Conservation (phyloP, 1,140 invertebrate species). For the Megalonaias nervosa region DNA sequence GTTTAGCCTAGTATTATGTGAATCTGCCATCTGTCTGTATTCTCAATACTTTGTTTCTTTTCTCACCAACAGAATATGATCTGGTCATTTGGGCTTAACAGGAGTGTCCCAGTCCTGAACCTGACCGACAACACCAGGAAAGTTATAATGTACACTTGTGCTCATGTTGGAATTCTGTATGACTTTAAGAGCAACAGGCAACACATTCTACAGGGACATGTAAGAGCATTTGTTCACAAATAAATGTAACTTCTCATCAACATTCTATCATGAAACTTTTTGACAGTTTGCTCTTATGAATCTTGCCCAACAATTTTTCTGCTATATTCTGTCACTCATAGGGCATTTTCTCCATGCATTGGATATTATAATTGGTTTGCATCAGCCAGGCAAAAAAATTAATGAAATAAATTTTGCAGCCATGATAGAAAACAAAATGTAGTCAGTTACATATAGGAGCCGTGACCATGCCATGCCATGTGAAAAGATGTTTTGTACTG, state of each 20-base stretch:
- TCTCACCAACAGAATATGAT: constrained; percentile 65
- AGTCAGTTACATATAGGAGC: too few relatives aligned
- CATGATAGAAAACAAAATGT: too few relatives aligned
- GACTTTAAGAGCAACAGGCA: constrained; percentile 70
- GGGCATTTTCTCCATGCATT: too few relatives aligned
- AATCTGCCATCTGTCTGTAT: neutral
- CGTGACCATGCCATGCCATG: too few relatives aligned
- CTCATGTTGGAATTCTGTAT: constrained; percentile 70
- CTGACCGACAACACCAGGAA: constrained; percentile 64
- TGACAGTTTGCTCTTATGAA: too few relatives aligned
- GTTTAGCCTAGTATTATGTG: constrained; percentile 10
- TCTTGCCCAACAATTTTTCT: too few relatives aligned
- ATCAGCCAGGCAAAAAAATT: too few relatives aligned
- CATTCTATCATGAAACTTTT: too few relatives aligned
- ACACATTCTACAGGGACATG: constrained; percentile 71
- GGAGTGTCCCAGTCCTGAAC: constrained; percentile 67
- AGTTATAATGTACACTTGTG: constrained; percentile 69
- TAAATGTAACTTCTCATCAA: neutral
- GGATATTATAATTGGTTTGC: too few relatives aligned
- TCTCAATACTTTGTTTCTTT: constrained; percentile 5
- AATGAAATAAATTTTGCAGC: too few relatives aligned
- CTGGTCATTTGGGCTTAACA: constrained; percentile 71
- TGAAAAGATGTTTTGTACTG: too few relatives aligned
- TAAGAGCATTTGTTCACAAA: constrained; percentile 46
- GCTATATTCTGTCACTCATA: too few relatives aligned